These are phyloP conservation scores for Sinocyclocheilus anshuiensis DNA, from an alignment of 2,113 vertebrate genomes.

Conservation along the genomic window DNA sequence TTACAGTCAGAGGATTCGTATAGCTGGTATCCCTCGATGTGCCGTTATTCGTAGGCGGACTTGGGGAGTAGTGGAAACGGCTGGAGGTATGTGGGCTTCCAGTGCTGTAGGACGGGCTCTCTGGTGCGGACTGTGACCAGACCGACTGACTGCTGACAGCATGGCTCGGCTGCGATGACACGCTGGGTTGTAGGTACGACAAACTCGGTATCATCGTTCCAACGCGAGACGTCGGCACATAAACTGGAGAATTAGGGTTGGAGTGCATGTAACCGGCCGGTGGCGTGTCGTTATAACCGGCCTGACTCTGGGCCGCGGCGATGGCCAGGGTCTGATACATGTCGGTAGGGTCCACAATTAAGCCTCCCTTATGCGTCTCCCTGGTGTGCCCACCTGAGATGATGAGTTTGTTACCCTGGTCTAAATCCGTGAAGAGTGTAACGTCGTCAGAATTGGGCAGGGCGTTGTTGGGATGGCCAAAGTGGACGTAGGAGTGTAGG, in stretches of 20 bases:
- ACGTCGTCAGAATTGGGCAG: conserved; percentile 85
- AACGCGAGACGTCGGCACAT: conserved; percentile 92
- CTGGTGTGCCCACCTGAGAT: conserved; percentile 78
- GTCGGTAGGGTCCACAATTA: conserved; percentile 85
- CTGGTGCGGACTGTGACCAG: conserved; percentile 78
- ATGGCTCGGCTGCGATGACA: conserved; percentile 82
- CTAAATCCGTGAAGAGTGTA: conserved; percentile 91
- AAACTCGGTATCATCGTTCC: conserved; percentile 91
- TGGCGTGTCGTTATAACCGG: conserved; percentile 84
- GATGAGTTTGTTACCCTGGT: conserved; percentile 91
- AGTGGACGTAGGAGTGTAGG: conserved; percentile 81
- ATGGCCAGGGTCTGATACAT: conserved; percentile 97
- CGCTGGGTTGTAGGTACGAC: conserved; percentile 84
- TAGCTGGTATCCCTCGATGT: conserved; percentile 77
- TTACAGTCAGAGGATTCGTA: conserved; percentile 79
- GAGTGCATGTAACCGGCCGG: conserved; percentile 89
- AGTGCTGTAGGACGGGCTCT: conserved; percentile 84
- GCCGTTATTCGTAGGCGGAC: conserved; percentile 88
- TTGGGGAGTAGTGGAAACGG: conserved; percentile 89
- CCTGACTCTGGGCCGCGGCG: conserved; percentile 85
- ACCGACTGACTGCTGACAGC: conserved; percentile 79
- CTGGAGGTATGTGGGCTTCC: conserved; percentile 83
- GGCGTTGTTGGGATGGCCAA: conserved; percentile 78
- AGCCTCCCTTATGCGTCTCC: conserved; percentile 78
- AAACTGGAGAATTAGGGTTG: conserved; percentile 91